These are phyloP conservation scores for Dinocampus coccinellae DNA, from an alignment of 2,888 invertebrate species.

Conservation along the genomic window DNA sequence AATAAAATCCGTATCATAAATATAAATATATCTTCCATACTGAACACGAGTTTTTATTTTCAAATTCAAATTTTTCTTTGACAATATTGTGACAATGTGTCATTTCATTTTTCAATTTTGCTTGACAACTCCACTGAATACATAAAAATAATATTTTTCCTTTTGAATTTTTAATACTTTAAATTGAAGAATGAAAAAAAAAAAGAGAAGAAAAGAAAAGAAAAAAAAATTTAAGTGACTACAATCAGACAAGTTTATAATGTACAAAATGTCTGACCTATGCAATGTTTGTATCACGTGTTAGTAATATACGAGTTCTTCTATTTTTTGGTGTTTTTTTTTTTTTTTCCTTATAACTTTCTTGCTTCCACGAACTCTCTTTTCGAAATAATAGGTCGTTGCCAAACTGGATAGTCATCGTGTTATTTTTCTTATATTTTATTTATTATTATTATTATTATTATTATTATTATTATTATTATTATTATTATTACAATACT, in stretches of 20 bases:
- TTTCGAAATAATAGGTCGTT: slow-evolving; percentile 35
- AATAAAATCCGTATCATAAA: slow-evolving; percentile 43
- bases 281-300: background rate
- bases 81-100: background rate
- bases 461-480: too few relatives aligned
- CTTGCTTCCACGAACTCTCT: slow-evolving; percentile 22
- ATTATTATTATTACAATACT: too few relatives aligned
- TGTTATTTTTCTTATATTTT: background rate
- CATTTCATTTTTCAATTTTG: background rate
- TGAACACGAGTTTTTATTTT: background rate
- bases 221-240: too few relatives aligned
- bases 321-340: slow-evolving; percentile 13
- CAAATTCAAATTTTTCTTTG: slow-evolving; percentile 17
- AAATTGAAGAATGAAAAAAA: background rate
- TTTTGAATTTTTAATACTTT: background rate
- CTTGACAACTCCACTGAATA: background rate
- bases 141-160: background rate
- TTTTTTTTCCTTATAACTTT: slow-evolving; percentile 4
- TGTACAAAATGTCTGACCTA: background rate
- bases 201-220: too few relatives aligned
- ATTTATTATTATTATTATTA: background rate
- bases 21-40: slow-evolving; percentile 38
- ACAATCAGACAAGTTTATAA: background rate
- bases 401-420: slow-evolving; percentile 3
- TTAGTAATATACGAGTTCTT: slow-evolving; percentile 16